These are phyloP conservation scores for Pogonomyrmex barbatus DNA, from an alignment of 1,140 invertebrate species.

Conservation along the genomic window DNA sequence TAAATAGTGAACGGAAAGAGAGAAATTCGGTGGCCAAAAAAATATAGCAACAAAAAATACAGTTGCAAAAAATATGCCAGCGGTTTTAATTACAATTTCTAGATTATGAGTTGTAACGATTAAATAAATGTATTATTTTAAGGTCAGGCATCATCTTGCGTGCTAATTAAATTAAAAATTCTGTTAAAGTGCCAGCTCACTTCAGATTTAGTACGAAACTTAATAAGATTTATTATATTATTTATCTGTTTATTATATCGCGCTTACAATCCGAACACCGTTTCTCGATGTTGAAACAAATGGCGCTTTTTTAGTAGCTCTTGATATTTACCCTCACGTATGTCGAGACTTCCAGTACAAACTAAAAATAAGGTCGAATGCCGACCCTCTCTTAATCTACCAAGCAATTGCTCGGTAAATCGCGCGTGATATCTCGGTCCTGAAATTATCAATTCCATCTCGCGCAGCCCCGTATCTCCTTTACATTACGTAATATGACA, in stretches of 20 bases:
- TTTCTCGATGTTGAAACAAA: constrained; percentile 19
- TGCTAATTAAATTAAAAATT: constrained; percentile 7
- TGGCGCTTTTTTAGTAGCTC: neutral
- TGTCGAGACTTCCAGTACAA: neutral
- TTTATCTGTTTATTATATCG: neutral
- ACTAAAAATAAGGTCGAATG: constrained; percentile 46
- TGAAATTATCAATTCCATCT: constrained; percentile 57
- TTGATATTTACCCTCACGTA: constrained; percentile 10
- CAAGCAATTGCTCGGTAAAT: constrained; percentile 35
- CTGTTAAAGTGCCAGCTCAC: neutral
- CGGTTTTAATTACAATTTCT: constrained; percentile 1
- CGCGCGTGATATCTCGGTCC: constrained; percentile 38
- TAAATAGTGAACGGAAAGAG: neutral
- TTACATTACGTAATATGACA: neutral
- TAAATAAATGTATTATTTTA: neutral
- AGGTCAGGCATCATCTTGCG: neutral
- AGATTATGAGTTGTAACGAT: neutral
- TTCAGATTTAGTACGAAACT: neutral
- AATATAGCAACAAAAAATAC: neutral
- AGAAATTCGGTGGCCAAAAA: neutral
- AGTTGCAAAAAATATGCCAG: constrained; percentile 10
- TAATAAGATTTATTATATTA: neutral
- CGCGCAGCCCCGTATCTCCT: constrained; percentile 38
- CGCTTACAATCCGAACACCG: neutral
- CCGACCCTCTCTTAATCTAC: constrained; percentile 49